Evolutionary conservation across 2,888 invertebrate genomes (phyloP).

Genomic region (Drosophila kambysellisi): DNA sequence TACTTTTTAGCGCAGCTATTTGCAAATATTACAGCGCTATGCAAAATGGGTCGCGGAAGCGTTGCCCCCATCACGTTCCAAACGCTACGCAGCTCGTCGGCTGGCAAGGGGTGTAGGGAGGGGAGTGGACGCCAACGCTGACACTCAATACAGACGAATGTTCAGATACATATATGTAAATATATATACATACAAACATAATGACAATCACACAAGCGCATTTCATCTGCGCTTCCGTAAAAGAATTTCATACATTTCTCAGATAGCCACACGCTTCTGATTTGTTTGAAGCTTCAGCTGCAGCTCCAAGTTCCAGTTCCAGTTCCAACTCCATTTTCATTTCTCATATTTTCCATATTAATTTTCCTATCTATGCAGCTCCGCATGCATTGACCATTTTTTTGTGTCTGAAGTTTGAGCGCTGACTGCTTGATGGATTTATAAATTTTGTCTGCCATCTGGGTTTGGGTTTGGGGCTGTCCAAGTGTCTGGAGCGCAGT

Average conservation of each 20-base stretch:
- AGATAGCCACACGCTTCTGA: slow-evolving; percentile 33
- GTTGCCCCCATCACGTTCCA: slow-evolving; percentile 71
- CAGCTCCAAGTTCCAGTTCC: slow-evolving; percentile 6
- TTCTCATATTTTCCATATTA: not conserved
- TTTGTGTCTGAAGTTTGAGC: slow-evolving; percentile 58
- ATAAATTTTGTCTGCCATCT: slow-evolving; percentile 57
- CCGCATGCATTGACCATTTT: slow-evolving; percentile 54
- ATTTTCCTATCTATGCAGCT: slow-evolving; percentile 31
- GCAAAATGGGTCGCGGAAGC: slow-evolving; percentile 78
- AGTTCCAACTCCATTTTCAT: not conserved
- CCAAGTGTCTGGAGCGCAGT: slow-evolving; percentile 4
- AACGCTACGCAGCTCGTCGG: slow-evolving; percentile 40
- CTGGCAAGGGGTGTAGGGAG: slow-evolving; percentile 1
- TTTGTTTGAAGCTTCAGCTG: slow-evolving; percentile 12
- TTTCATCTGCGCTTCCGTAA: slow-evolving; percentile 58
- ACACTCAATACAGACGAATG: slow-evolving; percentile 1
- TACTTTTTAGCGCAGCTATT: slow-evolving; percentile 65
- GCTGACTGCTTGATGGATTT: slow-evolving; percentile 53
- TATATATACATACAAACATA: not conserved
- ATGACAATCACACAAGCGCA: slow-evolving; percentile 17
- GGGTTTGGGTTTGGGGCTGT: not conserved
- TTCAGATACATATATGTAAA: not conserved
- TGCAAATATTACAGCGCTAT: slow-evolving; percentile 41
- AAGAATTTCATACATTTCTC: slow-evolving; percentile 66
- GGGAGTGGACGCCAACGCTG: slow-evolving; percentile 27